A percentile compares a stretch with the other conserved stretches of the same genome.
Evolutionary conservation across 2,888 invertebrate species (phyloP).

Genomic region (Euplexia lucipara): DNA sequence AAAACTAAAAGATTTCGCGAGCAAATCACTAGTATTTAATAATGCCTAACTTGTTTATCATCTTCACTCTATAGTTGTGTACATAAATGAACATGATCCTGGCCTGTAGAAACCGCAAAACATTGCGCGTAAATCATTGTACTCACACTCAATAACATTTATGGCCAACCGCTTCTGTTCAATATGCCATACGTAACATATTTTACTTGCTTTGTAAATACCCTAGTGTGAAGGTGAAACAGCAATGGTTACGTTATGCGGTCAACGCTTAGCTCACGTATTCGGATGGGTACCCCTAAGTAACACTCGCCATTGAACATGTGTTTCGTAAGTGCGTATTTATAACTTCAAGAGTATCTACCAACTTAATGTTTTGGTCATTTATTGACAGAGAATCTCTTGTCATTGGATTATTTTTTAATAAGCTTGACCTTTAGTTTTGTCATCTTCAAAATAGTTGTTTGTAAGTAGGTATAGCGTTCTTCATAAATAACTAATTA

Average conservation of each 20-base stretch:
- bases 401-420: constrained; percentile 34
- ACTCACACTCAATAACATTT: constrained; percentile 65
- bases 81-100: constrained; percentile 54
- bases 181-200: constrained; percentile 63
- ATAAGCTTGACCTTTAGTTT: constrained; percentile 47
- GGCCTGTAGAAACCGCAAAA: constrained; percentile 63
- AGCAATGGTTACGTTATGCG: constrained; percentile 76
- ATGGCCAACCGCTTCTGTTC: constrained; percentile 63
- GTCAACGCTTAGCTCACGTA: constrained; percentile 81
- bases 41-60: constrained; percentile 21
- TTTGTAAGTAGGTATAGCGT: background rate
- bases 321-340: constrained; percentile 74
- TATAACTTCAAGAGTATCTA: constrained; percentile 18
- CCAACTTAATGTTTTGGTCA: constrained; percentile 29
- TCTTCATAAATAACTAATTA: too few relatives aligned
- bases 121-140: constrained; percentile 60
- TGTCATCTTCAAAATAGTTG: constrained; percentile 56
- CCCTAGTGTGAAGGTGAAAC: constrained; percentile 80
- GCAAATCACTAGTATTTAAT: too few relatives aligned
- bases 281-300: constrained; percentile 74
- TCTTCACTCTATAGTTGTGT: constrained; percentile 26
- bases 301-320: constrained; percentile 62
- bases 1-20: too few relatives aligned
- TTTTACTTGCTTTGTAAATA: constrained; percentile 66
- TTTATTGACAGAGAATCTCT: constrained; percentile 39